phyloP scores from a whole-genome alignment of 2,888 invertebrate species.

The Mesodorylaimus sp. region DNA sequence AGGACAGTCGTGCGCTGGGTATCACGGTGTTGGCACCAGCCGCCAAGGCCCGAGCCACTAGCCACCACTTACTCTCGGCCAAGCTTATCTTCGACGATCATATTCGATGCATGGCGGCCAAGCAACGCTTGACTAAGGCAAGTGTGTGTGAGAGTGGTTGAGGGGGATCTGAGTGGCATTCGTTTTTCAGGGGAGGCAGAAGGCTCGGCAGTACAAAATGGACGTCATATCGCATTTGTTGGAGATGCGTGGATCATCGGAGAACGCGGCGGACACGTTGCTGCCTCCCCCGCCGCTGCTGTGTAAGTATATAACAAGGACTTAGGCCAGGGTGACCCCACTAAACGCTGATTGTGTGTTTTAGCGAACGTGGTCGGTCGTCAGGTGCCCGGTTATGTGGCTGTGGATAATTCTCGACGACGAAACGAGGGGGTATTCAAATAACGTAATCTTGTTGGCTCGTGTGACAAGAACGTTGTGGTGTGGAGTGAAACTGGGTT shows the following conservation, averaged over 20 bases:
- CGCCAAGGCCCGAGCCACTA: conserved; percentile 39
- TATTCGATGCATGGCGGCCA: conserved; percentile 95
- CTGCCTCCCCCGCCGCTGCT: neutral
- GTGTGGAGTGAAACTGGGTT: too few species aligned
- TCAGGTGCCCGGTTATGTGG: neutral
- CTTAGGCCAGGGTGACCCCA: neutral
- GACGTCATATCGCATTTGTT: conserved; percentile 76
- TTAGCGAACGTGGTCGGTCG: neutral
- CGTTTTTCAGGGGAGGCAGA: conserved; percentile 49
- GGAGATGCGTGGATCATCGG: conserved; percentile 37
- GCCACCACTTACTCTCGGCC: conserved; percentile 58
- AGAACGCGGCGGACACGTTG: neutral
- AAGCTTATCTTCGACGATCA: conserved; percentile 96
- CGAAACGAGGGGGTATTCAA: too few species aligned
- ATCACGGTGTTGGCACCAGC: conserved; percentile 62
- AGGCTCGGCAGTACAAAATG: conserved; percentile 89
- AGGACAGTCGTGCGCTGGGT: conserved; percentile 82
- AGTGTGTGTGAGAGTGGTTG: conserved; percentile 1
- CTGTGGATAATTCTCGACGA: too few species aligned
- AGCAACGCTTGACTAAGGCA: conserved; percentile 51
- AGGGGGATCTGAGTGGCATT: conserved; percentile 33
- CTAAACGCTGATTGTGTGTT: neutral
- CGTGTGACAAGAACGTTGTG: too few species aligned
- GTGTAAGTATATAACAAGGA: neutral
- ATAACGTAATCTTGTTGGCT: too few species aligned